These are phyloP conservation scores for Coracopsis vasa DNA, from an alignment of 2,113 vertebrate genomes.

Conservation along the genomic window DNA sequence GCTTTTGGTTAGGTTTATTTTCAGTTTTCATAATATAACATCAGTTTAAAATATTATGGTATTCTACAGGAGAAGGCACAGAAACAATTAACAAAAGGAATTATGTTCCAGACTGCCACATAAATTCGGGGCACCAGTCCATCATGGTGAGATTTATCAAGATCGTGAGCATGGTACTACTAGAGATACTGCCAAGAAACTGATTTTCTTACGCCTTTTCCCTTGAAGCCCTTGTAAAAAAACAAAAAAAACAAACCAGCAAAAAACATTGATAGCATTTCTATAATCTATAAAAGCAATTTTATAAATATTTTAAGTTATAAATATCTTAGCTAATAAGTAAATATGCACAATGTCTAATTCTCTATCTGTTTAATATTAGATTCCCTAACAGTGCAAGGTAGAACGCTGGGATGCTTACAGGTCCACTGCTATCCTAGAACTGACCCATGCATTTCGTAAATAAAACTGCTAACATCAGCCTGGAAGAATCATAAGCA, in stretches of 20 bases:
- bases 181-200: neutral
- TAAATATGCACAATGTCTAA: neutral
- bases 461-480: neutral
- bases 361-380: neutral
- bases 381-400: neutral
- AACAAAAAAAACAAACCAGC: too few relatives aligned
- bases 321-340: neutral
- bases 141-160: neutral
- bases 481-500: neutral
- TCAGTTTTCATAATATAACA: neutral
- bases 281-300: neutral
- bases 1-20: neutral
- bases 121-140: neutral
- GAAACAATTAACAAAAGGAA: neutral
- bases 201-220: neutral
- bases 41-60: neutral
- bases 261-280: neutral
- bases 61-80: neutral
- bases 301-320: neutral
- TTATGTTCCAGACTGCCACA: neutral
- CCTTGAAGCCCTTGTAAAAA: neutral
- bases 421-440: neutral
- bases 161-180: neutral
- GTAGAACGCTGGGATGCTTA: neutral
- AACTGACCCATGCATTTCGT: neutral